Base-by-base conservation (phyloP, 2,113 vertebrate species). In the Junco hyemalis region DNA sequence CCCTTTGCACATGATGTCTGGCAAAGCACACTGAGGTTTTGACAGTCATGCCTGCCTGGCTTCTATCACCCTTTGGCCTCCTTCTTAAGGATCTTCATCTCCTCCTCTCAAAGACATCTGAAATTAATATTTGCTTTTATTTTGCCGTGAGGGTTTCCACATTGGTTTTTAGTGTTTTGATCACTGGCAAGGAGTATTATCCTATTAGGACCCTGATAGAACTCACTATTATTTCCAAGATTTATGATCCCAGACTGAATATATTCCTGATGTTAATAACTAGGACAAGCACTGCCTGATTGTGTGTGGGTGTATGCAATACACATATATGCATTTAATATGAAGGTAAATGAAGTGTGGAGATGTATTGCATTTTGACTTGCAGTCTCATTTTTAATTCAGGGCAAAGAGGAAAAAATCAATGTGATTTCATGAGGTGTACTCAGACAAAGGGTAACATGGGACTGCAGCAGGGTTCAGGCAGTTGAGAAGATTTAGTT, bases 341-440 rank as follows among this genome's bases (percentile, higher is more conserved):
- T 11, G 23, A 57, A 65, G 45, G 73, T 65, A 95, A 92, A 79
- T 66, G 36, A 81, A 79, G 54, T 61, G 57, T 92, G 74, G 50
- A 85, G 38, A 85, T 51, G 14, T 44, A 74, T 5, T 81, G n/a
- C 25, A 69, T 87, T 87, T 80, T 88, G 65, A 54, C 66, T 70
- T 57, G 3, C 21, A 76, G 28, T 59, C 63, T 80, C 84, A 91
- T 93, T 91, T 89, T 85, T 42, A 79, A 72, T 95, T 95, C 53
- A 69, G 23, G 35, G 42, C 50, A 85, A 78, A 91, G 61, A 19
- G 10, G 8, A 18, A 68, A 90, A 93, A 91, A 90, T 91, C 95
- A 80, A 36, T 87, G 63, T 8, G 11, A 28, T n/a, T 25, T 66
- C 90, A 86, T 63, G 51, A 92, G 59, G 7, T 56, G 18, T 65